Base-by-base conservation (phyloP, 2,113 vertebrate species). In the Esox niger region DNA sequence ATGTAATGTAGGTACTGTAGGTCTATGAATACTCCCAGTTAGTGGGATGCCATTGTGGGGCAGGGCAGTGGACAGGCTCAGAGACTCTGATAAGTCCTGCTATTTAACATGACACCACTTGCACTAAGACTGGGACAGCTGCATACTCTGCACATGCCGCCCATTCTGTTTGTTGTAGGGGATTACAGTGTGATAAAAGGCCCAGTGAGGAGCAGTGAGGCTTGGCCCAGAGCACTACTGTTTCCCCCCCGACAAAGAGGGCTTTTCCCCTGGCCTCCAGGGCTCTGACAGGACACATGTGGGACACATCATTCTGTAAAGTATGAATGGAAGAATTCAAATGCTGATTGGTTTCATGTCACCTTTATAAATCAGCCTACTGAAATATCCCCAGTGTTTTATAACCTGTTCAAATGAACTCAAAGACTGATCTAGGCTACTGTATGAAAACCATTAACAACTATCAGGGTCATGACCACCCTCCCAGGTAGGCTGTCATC, bases 61-160 rank as follows among this genome's bases (percentile, higher is more conserved):
- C 83, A 87, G 88, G 89, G 90, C 85, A 78, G 71, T 43, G 79
- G 81, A 85, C 77, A 76, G 47, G 79, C 67, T 78, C 71, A 72
- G 63, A 75, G 83, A 76, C 80, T 84, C 80, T 83, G 85, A 74
- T 84, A 88, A 92, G 90, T 91, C 91, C 80, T 90, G 82, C 78
- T 88, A 89, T 88, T 92, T 84, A 91, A 93, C 87, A 86, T 90
- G 91, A 93, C 87, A 91, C 91, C 91, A 91, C 90, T 91, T 88
- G 90, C 89, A 91, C 89, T 91, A 88, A 91, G 87, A 82, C 89
- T 47, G 76, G 71, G 69, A 90, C 91, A 93, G 91, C 91, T 93
- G 91, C 88, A 26, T 73, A 82, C n/a, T n/a, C n/a, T 76, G 84
- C 83, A 84, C 89, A 92, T 91, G 85, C 90, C 87, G 76, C 73